These are phyloP conservation scores for Drosophila affinis DNA, from an alignment of 2,888 invertebrate genomes.

Conservation along the genomic window DNA sequence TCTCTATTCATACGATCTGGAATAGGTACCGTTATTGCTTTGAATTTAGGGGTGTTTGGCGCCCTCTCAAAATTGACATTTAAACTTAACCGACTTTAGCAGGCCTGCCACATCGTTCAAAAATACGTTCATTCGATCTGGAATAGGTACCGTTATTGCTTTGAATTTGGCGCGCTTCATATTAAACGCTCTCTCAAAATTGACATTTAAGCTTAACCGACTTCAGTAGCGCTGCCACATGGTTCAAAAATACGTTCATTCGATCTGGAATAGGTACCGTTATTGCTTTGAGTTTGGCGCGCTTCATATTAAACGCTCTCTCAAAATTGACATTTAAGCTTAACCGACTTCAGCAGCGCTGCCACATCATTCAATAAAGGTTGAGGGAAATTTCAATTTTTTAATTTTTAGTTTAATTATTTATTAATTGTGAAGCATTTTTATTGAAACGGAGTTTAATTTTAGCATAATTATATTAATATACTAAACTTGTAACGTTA, in stretches of 20 bases:
- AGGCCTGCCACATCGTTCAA: neutral
- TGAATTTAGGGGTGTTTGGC: neutral
- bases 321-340: neutral
- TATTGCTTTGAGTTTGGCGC: too few relatives aligned
- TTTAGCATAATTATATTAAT: too few relatives aligned
- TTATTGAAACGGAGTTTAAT: too few relatives aligned
- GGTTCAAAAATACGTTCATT: neutral
- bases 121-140: neutral
- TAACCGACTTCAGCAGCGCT: neutral
- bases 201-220: neutral
- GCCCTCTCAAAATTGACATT: neutral
- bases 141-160: neutral
- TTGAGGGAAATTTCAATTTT: neutral
- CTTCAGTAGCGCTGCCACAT: neutral
- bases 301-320: neutral
- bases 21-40: neutral
- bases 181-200: neutral
- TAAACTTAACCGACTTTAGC: neutral
- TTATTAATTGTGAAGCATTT: too few relatives aligned
- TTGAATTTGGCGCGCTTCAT: neutral
- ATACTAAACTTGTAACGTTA: too few relatives aligned
- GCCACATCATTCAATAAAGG: neutral
- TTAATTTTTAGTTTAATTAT: too few relatives aligned
- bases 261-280: neutral
- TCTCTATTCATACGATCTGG: neutral